Evolutionary conservation across 2,888 invertebrate species (phyloP), one percentile per base, ranked within the genome.

Genomic region (Temnothorax ravouxi): DNA sequence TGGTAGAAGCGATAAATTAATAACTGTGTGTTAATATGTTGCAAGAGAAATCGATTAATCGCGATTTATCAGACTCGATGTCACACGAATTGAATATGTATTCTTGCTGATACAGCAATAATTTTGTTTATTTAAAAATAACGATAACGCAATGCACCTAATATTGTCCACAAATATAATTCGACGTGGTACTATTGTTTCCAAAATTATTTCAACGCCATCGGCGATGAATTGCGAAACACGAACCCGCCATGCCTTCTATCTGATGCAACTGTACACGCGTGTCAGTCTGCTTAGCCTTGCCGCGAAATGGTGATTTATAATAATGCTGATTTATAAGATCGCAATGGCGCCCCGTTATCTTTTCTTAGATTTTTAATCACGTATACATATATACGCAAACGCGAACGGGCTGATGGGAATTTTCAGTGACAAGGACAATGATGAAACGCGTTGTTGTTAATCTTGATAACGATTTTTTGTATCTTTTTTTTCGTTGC

Each of bases 291-390:
- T 44, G 25, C 2, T 38, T 56, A 71, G 13, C 21, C 15, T 34
- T 21, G 59, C 21, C 21, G 38, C n/a, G 66, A 66, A 66, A 66
- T 44, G 71, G 3, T 80, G 47, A 80, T 71, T 71, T 61, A 80
- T 71, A 80, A 80, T 80, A 80, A 71, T 71, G 18, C n/a, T 80
- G 59, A 79, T 80, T 71, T 80, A 80, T 59, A 77, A 18, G 25
- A 59, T 44, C 4, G 21, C 38, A 15, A 79, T 47, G 8, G n/a
- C 38, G 44, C 6, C 9, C 3, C 25, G 69, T 69, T 79, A 47
- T 79, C 71, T 80, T 21, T 41, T 34, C 21, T 11, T 44, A 18
- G 34, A 56, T 71, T 59, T 71, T 71, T 59, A 47, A 59, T 71
- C n/a, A 18, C 34, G 9, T 8, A 47, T 18, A 18, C 52, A 34